These are phyloP conservation scores for Psittacula derbiana DNA, from an alignment of 2,797 vertebrate species.

Conservation along the genomic window DNA sequence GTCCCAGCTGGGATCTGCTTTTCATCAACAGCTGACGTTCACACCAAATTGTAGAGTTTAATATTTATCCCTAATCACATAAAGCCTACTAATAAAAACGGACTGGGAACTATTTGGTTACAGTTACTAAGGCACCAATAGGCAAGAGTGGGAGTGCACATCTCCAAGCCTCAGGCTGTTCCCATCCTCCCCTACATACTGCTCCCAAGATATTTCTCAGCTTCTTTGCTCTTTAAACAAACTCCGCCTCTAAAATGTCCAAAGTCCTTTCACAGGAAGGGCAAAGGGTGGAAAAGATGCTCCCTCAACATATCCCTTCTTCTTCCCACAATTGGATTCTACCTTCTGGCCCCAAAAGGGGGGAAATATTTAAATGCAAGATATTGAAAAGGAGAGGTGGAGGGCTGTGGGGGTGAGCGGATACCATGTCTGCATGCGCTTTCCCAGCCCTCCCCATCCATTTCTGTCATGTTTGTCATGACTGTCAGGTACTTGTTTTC, in stretches of 20 bases:
- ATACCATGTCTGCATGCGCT: fast-evolving
- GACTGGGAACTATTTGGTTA: slow-evolving; percentile 2
- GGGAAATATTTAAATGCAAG: neutral
- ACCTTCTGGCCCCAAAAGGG: neutral
- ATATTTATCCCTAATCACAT: neutral
- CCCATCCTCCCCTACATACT: neutral
- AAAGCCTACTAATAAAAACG: neutral
- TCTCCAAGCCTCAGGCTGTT: neutral
- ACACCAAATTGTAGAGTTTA: neutral
- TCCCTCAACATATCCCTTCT: neutral
- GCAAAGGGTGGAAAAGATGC: neutral
- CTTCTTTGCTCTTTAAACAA: neutral
- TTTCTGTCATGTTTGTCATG: no score
- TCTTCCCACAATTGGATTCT: neutral
- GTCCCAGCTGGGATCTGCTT: slow-evolving; percentile 36
- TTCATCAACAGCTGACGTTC: slow-evolving; percentile 25
- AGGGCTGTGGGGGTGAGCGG: neutral
- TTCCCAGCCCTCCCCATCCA: neutral
- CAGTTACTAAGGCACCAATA: neutral
- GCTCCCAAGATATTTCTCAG: neutral
- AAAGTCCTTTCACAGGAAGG: neutral
- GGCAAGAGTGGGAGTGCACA: neutral
- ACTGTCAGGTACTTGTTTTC: neutral
- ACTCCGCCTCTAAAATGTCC: neutral
- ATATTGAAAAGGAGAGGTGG: neutral